Percentiles rank a stretch among this genome's conserved stretches.
phyloP scores from a whole-genome alignment of 30 jellyfish, hydroid and myxozoan species.

The Mastigias papua region DNA sequence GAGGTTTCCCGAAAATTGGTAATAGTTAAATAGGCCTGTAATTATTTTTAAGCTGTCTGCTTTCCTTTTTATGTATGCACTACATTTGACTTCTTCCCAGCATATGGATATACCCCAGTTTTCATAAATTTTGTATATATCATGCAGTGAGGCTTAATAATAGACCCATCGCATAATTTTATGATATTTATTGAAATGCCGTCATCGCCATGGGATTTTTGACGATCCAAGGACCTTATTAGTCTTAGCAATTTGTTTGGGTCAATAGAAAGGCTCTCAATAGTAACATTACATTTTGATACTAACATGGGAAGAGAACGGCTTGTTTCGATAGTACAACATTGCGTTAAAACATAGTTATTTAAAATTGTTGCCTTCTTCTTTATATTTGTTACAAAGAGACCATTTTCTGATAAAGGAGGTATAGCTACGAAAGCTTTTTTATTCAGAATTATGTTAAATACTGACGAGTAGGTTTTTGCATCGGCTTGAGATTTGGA shows the following conservation, averaged over 20 bases:
- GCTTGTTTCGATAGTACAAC: slow-evolving; percentile 14
- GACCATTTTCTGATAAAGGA: slow-evolving; percentile 45
- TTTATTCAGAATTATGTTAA: slow-evolving; percentile 1
- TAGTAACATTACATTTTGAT: slow-evolving; percentile 9
- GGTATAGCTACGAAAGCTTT: slow-evolving; percentile 38
- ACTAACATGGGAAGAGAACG: slow-evolving; percentile 36
- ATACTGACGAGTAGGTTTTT: slow-evolving; percentile 3
- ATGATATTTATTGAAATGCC: slow-evolving; percentile 12
- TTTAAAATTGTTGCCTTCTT: slow-evolving; percentile 44
- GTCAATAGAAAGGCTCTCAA: slow-evolving; percentile 18
- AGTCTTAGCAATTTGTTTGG: slow-evolving; percentile 16
- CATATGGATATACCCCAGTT: slow-evolving; percentile 24
- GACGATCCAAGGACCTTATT: slow-evolving; percentile 17
- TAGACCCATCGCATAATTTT: slow-evolving; percentile 26
- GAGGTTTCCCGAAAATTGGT: slow-evolving; percentile 44
- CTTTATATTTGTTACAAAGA: slow-evolving; percentile 34
- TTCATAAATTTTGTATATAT: neutral
- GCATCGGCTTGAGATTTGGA: slow-evolving; percentile 1
- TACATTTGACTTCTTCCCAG: slow-evolving; percentile 47
- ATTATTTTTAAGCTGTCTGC: slow-evolving; percentile 29
- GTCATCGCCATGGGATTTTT: slow-evolving; percentile 38
- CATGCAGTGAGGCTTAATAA: slow-evolving; percentile 16
- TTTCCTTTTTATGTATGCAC: slow-evolving; percentile 43
- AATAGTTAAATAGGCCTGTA: slow-evolving; percentile 44
- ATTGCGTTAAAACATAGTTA: slow-evolving; percentile 47